Conservation (phyloP, 2,888 invertebrate species). For the Ormyrus nitidulus region DNA sequence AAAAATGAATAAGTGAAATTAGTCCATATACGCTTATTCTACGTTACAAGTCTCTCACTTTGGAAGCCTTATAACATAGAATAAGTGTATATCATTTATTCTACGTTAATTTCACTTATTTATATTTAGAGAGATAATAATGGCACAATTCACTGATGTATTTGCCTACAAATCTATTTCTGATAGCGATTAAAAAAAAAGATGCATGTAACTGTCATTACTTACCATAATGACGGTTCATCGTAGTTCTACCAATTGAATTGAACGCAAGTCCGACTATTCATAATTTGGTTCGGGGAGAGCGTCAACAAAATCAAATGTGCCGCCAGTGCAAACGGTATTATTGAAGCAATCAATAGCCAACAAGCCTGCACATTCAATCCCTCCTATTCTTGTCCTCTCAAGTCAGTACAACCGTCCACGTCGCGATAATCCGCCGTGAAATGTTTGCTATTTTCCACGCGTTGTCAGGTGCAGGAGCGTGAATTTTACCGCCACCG, state of each 20-base stretch:
- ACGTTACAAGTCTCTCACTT: too few relatives aligned
- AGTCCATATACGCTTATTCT: too few relatives aligned
- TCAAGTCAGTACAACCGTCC: not conserved
- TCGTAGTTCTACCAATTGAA: too few relatives aligned
- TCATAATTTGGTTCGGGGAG: conserved; percentile 32
- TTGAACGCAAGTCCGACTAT: not conserved
- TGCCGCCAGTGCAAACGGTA: conserved; percentile 11
- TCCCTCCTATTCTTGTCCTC: too few relatives aligned
- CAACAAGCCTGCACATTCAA: not conserved
- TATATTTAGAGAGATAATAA: too few relatives aligned
- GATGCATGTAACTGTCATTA: conserved; percentile 3
- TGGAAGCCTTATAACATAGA: too few relatives aligned
- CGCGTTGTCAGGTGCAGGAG: not conserved
- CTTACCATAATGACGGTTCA: not conserved
- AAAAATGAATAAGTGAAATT: too few relatives aligned
- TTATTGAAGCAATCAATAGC: conserved; percentile 47
- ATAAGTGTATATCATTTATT: too few relatives aligned
- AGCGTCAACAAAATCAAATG: conserved; percentile 43
- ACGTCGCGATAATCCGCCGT: conserved; percentile 37
- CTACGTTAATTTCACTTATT: too few relatives aligned
- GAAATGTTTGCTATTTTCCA: conserved; percentile 68
- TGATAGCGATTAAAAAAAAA: too few relatives aligned
- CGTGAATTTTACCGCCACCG: not conserved
- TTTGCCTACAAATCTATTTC: too few relatives aligned
- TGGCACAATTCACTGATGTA: too few relatives aligned